These are phyloP conservation scores for Basileuterus tristriatus DNA, from an alignment of 2,797 vertebrate genomes.

Conservation along the genomic window DNA sequence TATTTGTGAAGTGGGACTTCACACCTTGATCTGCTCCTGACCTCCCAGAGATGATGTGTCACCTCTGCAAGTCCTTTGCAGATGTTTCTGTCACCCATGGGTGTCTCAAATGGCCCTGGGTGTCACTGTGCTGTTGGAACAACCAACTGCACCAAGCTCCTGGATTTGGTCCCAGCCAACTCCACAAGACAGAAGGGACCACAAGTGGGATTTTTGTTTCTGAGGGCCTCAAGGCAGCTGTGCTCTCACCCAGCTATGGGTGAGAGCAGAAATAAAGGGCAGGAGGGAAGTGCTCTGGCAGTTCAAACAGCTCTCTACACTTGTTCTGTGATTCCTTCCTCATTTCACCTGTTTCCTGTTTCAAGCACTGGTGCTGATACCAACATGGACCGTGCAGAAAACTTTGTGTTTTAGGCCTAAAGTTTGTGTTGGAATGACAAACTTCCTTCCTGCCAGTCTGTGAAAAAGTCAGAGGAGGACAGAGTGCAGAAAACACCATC, in stretches of 20 bases:
- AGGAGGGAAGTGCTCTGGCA: background rate
- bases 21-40: background rate
- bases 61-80: background rate
- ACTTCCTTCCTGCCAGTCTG: background rate
- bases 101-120: background rate
- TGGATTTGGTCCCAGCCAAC: background rate
- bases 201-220: background rate
- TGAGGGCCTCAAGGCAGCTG: background rate
- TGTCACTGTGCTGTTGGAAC: background rate
- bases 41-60: background rate
- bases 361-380: background rate
- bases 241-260: background rate
- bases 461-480: background rate
- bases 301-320: background rate
- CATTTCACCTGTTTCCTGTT: background rate
- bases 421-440: background rate
- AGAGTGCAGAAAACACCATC: background rate
- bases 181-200: background rate
- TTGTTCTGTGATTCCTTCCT: background rate
- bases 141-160: fast-evolving
- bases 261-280: background rate
- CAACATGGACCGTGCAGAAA: background rate
- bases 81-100: background rate
- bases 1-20: background rate
- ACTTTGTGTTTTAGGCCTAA: background rate